Evolutionary conservation across 2,113 vertebrate species (phyloP).

Genomic region (Harpagus bidentatus): DNA sequence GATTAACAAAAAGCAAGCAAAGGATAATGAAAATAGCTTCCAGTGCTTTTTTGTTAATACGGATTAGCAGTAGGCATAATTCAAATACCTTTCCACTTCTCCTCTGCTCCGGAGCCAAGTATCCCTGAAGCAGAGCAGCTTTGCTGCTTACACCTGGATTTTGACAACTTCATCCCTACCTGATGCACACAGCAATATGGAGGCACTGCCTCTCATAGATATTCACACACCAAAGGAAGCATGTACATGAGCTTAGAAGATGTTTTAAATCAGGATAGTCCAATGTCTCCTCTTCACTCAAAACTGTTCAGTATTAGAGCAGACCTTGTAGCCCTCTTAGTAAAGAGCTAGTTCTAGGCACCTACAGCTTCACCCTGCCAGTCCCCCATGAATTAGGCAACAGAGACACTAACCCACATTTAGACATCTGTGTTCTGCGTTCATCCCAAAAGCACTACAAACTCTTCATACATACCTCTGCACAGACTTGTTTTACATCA

Average conservation of each 20-base stretch:
- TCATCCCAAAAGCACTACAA: background rate
- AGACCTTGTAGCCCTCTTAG: background rate
- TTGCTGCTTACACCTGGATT: background rate
- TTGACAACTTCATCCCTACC: background rate
- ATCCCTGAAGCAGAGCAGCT: background rate
- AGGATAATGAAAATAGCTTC: background rate
- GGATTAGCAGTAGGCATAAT: background rate
- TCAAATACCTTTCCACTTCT: background rate
- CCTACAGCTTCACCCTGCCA: background rate
- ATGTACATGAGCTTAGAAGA: background rate
- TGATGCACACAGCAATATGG: background rate
- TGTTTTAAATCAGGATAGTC: background rate
- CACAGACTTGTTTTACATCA: background rate
- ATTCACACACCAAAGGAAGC: background rate
- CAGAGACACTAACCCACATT: background rate
- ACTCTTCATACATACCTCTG: background rate
- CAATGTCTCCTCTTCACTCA: background rate
- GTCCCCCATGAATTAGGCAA: background rate
- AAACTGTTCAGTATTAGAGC: background rate
- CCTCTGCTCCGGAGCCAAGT: background rate
- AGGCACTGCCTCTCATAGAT: background rate
- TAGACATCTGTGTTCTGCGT: background rate
- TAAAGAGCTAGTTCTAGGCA: background rate
- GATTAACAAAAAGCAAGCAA: constrained; percentile 7
- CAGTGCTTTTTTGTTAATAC: background rate